Conservation (phyloP, 2,888 invertebrate species). For the Epirrhoe alternata region DNA sequence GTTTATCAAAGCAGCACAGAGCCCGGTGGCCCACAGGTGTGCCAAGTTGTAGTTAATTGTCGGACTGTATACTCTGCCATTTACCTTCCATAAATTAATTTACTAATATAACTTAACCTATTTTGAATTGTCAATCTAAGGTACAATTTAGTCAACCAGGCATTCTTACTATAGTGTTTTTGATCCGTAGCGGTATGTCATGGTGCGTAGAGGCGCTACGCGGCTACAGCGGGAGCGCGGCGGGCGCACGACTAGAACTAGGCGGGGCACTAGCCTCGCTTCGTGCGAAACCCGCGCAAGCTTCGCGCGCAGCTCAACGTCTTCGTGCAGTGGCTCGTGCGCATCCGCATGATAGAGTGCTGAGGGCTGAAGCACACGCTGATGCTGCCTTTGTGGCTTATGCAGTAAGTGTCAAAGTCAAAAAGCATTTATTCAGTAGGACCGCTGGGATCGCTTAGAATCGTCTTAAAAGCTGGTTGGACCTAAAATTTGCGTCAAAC, state of each 20-base stretch:
- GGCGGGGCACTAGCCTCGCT: constrained; percentile 93
- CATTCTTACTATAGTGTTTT: not conserved
- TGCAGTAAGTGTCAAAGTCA: constrained; percentile 57
- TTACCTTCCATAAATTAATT: no score
- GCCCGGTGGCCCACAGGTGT: no score
- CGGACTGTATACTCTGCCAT: no score
- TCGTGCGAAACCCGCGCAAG: constrained; percentile 78
- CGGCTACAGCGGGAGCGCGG: constrained; percentile 92
- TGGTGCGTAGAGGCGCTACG: constrained; percentile 98
- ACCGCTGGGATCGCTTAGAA: no score
- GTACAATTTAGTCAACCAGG: no score
- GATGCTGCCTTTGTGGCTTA: constrained; percentile 80
- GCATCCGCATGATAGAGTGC: constrained; percentile 71
- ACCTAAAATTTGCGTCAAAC: no score
- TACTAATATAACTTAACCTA: no score
- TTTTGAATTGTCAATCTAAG: no score
- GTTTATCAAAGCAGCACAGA: no score
- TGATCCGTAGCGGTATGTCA: constrained; percentile 68
- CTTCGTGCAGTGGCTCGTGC: constrained; percentile 76
- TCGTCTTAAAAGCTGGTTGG: no score
- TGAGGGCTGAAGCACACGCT: constrained; percentile 76
- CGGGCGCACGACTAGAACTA: constrained; percentile 93
- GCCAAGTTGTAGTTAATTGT: no score
- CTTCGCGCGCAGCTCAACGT: constrained; percentile 63
- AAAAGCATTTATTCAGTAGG: no score